Evolutionary conservation across 2,888 invertebrate species (phyloP).

Genomic region (Sclerodermus sp.): DNA sequence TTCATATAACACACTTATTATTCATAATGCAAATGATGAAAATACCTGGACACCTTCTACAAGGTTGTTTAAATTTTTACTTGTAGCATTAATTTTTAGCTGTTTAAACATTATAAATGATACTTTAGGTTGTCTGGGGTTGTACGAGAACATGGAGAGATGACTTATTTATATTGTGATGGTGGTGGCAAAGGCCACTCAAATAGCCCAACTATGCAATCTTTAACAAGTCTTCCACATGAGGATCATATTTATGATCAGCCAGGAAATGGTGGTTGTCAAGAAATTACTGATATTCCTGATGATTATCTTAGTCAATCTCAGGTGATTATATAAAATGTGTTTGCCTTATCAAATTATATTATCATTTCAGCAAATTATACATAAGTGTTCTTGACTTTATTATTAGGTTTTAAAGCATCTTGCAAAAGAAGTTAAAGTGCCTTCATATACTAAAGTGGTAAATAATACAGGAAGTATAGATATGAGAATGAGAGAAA

Average conservation of each 20-base stretch:
- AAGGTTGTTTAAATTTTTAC: conserved; percentile 39
- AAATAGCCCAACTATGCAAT: conserved; percentile 58
- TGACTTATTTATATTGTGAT: conserved; percentile 53
- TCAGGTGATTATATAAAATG: conserved; percentile 57
- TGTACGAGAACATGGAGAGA: conserved; percentile 52
- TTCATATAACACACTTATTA: conserved; percentile 82
- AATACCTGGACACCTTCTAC: conserved; percentile 69
- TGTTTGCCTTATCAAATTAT: not conserved
- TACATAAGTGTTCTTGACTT: conserved; percentile 1
- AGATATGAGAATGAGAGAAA: conserved; percentile 48
- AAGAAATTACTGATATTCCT: conserved; percentile 82
- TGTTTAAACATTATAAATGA: not conserved
- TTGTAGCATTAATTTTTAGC: not conserved
- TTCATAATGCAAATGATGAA: conserved; percentile 74
- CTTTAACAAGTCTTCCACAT: conserved; percentile 49
- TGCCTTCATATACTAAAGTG: conserved; percentile 47
- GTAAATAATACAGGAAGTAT: conserved; percentile 39
- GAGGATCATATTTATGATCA: conserved; percentile 54
- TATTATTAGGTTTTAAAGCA: conserved; percentile 70
- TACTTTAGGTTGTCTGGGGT: conserved; percentile 46
- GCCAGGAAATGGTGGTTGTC: conserved; percentile 49
- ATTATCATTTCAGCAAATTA: not conserved
- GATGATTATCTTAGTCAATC: conserved; percentile 83
- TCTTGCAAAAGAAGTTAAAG: conserved; percentile 75
- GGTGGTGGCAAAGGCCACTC: conserved; percentile 53